Conservation (phyloP, 2,888 invertebrate genomes). For the Listrodromus nycthemerus region DNA sequence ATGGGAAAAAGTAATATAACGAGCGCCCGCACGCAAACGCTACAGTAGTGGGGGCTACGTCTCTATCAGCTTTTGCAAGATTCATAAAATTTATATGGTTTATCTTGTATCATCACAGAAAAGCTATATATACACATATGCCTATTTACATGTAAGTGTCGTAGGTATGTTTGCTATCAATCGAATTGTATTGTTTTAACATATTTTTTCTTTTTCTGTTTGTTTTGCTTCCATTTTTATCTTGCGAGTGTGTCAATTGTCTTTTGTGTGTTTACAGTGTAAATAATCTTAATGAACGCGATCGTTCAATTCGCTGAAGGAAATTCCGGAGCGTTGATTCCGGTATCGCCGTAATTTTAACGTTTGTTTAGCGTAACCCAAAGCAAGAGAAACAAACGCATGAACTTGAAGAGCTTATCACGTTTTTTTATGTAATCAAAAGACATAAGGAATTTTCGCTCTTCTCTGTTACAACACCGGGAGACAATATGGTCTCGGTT, state of each 20-base stretch:
- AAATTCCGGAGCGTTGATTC: neutral
- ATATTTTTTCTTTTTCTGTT: neutral
- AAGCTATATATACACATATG: slow-evolving; percentile 74
- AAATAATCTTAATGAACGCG: neutral
- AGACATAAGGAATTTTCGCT: slow-evolving; percentile 29
- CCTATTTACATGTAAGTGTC: slow-evolving; percentile 69
- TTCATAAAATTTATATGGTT: slow-evolving; percentile 73
- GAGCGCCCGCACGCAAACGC: slow-evolving; percentile 59
- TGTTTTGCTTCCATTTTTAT: slow-evolving; percentile 11
- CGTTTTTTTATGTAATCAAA: slow-evolving; percentile 41
- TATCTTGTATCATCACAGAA: slow-evolving; percentile 75
- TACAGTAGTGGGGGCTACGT: slow-evolving; percentile 69
- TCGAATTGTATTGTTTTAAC: slow-evolving; percentile 29
- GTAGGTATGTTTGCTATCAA: slow-evolving; percentile 1
- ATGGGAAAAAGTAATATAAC: slow-evolving; percentile 47
- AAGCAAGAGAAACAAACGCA: slow-evolving; percentile 18
- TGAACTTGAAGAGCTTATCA: slow-evolving; percentile 10
- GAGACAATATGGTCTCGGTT: slow-evolving; percentile 12
- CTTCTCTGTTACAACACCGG: slow-evolving; percentile 4
- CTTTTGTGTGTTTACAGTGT: neutral
- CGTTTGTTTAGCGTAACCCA: neutral
- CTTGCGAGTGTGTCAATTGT: neutral
- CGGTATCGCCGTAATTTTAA: neutral
- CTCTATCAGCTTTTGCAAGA: slow-evolving; percentile 68
- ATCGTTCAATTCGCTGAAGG: neutral